Conservation (phyloP, 2,888 invertebrate species). For the Tuberolachnus salignus region DNA sequence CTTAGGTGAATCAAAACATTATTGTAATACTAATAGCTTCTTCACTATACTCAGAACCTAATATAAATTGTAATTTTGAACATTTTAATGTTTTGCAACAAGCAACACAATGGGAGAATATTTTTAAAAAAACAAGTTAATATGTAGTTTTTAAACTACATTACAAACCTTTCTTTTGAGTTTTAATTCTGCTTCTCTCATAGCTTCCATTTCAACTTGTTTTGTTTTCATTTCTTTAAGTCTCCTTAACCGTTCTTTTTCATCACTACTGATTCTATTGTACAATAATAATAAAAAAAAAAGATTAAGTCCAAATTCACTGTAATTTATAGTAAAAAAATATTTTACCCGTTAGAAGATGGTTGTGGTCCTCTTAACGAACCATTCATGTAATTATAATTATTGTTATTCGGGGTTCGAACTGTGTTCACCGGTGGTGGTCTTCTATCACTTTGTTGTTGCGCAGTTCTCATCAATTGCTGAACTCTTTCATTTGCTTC, state of each 20-base stretch:
- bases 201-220: conserved; percentile 67
- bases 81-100: too few relatives aligned
- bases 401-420: conserved; percentile 58
- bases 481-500: conserved; percentile 64
- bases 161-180: conserved; percentile 59
- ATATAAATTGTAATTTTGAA: too few relatives aligned
- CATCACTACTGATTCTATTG: conserved; percentile 61
- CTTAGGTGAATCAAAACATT: too few relatives aligned
- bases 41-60: too few relatives aligned
- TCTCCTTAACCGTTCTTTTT: conserved; percentile 64
- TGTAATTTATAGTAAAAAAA: background rate
- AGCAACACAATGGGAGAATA: too few relatives aligned
- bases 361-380: conserved; percentile 57
- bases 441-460: conserved; percentile 60
- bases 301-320: background rate
- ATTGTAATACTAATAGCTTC: too few relatives aligned
- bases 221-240: conserved; percentile 68
- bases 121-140: too few relatives aligned
- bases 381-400: conserved; percentile 60
- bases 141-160: background rate
- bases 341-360: conserved; percentile 46
- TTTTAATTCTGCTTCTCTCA: conserved; percentile 64
- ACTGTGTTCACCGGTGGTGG: conserved; percentile 60
- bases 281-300: background rate
- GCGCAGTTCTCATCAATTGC: conserved; percentile 65